Conservation (phyloP, 2,888 invertebrate genomes). For the Leptarthrus brevirostris region DNA sequence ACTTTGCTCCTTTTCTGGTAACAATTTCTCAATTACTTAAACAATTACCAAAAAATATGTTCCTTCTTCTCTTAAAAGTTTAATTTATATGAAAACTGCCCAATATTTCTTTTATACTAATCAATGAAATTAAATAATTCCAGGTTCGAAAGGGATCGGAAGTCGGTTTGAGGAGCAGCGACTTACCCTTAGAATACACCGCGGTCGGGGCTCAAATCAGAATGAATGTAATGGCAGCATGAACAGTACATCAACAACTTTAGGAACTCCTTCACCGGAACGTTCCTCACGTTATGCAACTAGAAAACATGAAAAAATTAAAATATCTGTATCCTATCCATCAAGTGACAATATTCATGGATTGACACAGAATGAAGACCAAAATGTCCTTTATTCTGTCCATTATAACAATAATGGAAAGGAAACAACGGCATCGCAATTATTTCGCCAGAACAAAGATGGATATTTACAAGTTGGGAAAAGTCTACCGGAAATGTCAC, state of each 20-base stretch:
- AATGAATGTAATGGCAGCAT: slow-evolving; percentile 78
- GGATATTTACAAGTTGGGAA: slow-evolving; percentile 72
- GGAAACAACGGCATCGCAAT: slow-evolving; percentile 71
- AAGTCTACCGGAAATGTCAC: slow-evolving; percentile 62
- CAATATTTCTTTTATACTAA: no score
- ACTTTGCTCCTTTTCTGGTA: no score
- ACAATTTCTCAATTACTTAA: no score
- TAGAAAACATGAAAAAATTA: slow-evolving; percentile 80
- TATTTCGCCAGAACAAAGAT: slow-evolving; percentile 62
- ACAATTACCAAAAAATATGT: no score
- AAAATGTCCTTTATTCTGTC: slow-evolving; percentile 72
- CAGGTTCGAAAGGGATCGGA: slow-evolving; percentile 75
- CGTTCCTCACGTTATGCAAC: slow-evolving; percentile 72
- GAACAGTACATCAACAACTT: slow-evolving; percentile 76
- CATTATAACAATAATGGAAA: slow-evolving; percentile 78
- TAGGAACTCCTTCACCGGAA: slow-evolving; percentile 75
- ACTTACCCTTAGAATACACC: slow-evolving; percentile 90
- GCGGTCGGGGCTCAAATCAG: slow-evolving; percentile 76
- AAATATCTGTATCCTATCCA: slow-evolving; percentile 87
- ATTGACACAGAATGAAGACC: slow-evolving; percentile 63
- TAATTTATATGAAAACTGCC: no score
- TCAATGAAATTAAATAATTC: slow-evolving; percentile 21
- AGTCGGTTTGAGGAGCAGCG: slow-evolving; percentile 89
- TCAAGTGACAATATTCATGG: slow-evolving; percentile 77
- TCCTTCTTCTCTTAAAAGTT: no score